phyloP scores from a whole-genome alignment of 2,888 invertebrate genomes.

The Pachymerium ferrugineum region DNA sequence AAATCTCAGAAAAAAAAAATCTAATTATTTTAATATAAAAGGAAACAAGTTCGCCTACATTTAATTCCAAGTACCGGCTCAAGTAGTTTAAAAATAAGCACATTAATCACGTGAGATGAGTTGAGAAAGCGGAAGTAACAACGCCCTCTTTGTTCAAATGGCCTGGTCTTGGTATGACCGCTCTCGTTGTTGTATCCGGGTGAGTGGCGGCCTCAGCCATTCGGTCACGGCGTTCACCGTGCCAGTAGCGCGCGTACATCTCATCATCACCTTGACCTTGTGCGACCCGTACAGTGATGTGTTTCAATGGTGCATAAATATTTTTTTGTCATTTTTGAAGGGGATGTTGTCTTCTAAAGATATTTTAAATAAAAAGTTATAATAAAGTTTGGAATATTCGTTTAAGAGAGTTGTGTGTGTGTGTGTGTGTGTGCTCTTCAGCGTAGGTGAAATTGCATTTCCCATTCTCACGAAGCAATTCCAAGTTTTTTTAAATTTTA shows the following conservation, averaged over 20 bases:
- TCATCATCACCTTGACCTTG: slow-evolving; percentile 18
- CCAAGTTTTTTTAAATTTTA: no score
- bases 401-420: no score
- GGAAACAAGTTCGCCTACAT: no score
- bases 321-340: background rate
- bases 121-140: slow-evolving; percentile 25
- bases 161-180: slow-evolving; percentile 24
- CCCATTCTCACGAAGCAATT: no score
- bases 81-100: slow-evolving; percentile 8
- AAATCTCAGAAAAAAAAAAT: background rate
- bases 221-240: slow-evolving; percentile 30
- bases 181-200: slow-evolving; percentile 28
- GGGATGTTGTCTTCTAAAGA: background rate
- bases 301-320: slow-evolving; percentile 1
- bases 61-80: background rate
- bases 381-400: no score
- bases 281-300: slow-evolving; percentile 6
- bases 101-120: slow-evolving; percentile 22
- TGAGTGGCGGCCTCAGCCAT: slow-evolving; percentile 11
- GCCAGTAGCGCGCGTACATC: slow-evolving; percentile 25
- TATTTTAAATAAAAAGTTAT: no score
- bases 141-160: slow-evolving; percentile 27
- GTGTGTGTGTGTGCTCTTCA: no score
- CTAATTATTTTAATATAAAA: no score
- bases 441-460: no score